phyloP scores from a whole-genome alignment of 2,797 vertebrate species.

The Sylvia borin region DNA sequence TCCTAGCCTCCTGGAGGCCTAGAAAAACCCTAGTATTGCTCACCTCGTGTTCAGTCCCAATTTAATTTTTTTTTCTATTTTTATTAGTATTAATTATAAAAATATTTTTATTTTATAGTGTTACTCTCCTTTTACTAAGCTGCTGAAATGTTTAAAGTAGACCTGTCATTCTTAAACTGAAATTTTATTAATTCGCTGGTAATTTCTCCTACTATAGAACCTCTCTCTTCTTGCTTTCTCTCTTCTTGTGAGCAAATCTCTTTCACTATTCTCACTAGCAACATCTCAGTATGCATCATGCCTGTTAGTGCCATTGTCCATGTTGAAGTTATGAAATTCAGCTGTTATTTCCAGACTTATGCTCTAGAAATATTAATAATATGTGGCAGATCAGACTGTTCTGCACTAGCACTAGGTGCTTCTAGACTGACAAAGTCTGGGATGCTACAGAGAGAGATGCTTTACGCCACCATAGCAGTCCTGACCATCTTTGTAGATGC shows the following conservation, averaged over 20 bases:
- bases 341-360: not conserved
- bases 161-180: slow-evolving; percentile 41
- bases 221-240: not conserved
- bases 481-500: not conserved
- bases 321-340: not conserved
- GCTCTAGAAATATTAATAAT: not conserved
- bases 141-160: slow-evolving; percentile 50
- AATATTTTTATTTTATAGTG: not conserved
- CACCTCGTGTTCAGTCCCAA: not conserved
- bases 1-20: not conserved
- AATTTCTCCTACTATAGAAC: not conserved
- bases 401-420: not conserved
- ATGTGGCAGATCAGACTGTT: not conserved
- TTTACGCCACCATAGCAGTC: not conserved
- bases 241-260: not conserved
- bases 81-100: slow-evolving; percentile 28
- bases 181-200: slow-evolving; percentile 16
- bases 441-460: not conserved
- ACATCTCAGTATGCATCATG: not conserved
- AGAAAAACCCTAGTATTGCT: not conserved
- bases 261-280: not conserved
- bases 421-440: not conserved
- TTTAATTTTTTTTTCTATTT: slow-evolving; percentile 19
- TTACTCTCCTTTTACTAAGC: slow-evolving; percentile 3
- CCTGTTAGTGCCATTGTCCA: not conserved